Conservation (phyloP, 2,797 vertebrate genomes). For the Melanogrammus aeglefinus region DNA sequence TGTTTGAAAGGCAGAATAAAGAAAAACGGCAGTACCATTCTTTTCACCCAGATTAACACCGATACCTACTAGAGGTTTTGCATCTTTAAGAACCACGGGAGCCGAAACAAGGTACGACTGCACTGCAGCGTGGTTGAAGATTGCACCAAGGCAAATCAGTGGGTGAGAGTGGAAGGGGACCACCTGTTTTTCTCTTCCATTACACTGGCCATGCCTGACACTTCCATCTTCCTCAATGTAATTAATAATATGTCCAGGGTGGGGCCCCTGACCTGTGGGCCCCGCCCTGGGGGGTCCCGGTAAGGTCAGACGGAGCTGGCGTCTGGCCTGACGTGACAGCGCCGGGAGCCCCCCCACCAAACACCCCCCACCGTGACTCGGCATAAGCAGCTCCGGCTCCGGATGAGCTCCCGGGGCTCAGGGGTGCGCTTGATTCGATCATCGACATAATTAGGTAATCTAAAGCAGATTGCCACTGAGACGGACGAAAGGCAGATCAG, state of each 20-base stretch:
- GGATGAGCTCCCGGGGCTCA: constrained; percentile 59
- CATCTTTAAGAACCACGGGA: neutral
- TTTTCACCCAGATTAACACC: neutral
- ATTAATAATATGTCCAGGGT: constrained; percentile 62
- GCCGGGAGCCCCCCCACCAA: constrained; percentile 18
- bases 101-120: neutral
- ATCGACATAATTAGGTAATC: constrained; percentile 78
- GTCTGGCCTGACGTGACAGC: constrained; percentile 37
- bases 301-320: constrained; percentile 32
- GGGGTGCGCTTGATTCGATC: constrained; percentile 72
- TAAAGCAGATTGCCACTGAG: constrained; percentile 73
- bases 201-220: neutral
- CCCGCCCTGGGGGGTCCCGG: constrained; percentile 29
- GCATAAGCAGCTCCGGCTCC: constrained; percentile 65
- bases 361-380: constrained; percentile 51
- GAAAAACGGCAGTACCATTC: neutral
- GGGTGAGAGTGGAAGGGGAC: constrained; percentile 9
- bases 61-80: neutral
- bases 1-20: neutral
- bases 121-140: neutral
- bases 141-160: too few species aligned
- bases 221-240: constrained; percentile 40
- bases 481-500: constrained; percentile 72
- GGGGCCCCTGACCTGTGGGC: constrained; percentile 47
- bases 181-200: constrained; percentile 49